Evolutionary conservation across 2,113 vertebrate species (phyloP).

Genomic region (Pachypanchax playfairii): DNA sequence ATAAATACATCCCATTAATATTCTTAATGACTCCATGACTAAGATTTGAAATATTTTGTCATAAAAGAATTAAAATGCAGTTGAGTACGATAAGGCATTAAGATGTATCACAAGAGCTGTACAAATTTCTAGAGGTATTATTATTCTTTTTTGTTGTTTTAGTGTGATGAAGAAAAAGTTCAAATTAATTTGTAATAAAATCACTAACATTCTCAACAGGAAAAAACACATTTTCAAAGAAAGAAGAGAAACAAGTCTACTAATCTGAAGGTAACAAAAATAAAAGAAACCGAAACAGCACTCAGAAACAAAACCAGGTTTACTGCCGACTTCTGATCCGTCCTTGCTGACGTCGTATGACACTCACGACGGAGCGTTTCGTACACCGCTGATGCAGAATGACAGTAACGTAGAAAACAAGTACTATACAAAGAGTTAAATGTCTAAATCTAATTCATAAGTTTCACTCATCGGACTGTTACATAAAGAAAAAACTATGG

Average conservation of each 20-base stretch:
- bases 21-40: slow-evolving; percentile 81
- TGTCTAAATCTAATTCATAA: slow-evolving; percentile 66
- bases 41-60: slow-evolving; percentile 81
- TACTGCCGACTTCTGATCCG: slow-evolving; percentile 44
- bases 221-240: slow-evolving; percentile 63
- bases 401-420: slow-evolving; percentile 49
- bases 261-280: slow-evolving; percentile 62
- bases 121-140: slow-evolving; percentile 83
- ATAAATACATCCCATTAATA: slow-evolving; percentile 85
- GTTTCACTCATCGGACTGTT: slow-evolving; percentile 63
- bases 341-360: slow-evolving; percentile 36
- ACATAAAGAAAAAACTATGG: slow-evolving; percentile 66
- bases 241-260: slow-evolving; percentile 59
- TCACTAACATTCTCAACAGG: slow-evolving; percentile 73
- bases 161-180: slow-evolving; percentile 69
- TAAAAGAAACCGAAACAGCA: slow-evolving; percentile 72
- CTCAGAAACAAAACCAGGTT: slow-evolving; percentile 73
- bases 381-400: slow-evolving; percentile 47
- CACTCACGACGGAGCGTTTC: slow-evolving; percentile 50
- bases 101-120: slow-evolving; percentile 82
- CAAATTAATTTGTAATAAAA: slow-evolving; percentile 62
- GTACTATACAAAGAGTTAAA: slow-evolving; percentile 69
- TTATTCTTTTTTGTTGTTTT: slow-evolving; percentile 57
- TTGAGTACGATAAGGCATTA: slow-evolving; percentile 84
- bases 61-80: slow-evolving; percentile 81